Evolutionary conservation across 2,797 vertebrate genomes (phyloP).

Genomic region (Pteropus rufus): DNA sequence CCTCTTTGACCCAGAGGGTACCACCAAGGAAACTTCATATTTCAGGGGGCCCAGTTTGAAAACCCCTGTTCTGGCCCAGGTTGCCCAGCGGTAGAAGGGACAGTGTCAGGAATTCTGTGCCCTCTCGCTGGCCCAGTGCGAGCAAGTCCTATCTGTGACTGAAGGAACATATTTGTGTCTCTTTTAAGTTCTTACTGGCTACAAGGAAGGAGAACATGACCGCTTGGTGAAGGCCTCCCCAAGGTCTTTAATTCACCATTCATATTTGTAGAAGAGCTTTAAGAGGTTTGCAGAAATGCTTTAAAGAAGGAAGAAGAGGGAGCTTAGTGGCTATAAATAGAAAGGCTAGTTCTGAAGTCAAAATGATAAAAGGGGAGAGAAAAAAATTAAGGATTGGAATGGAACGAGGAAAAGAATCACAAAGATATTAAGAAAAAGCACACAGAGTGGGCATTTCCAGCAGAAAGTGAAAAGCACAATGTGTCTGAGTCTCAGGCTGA

Average conservation of each 20-base stretch:
- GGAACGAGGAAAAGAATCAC: not conserved
- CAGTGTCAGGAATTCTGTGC: not conserved
- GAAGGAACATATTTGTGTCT: not conserved
- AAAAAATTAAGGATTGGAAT: not conserved
- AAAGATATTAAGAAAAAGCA: not conserved
- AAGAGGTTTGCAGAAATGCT: conserved; percentile 45
- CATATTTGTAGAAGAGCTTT: conserved; percentile 1
- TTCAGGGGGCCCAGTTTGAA: not conserved
- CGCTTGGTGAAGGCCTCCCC: not conserved
- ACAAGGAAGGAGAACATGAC: not conserved
- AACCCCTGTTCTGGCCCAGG: not conserved
- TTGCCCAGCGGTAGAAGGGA: not conserved
- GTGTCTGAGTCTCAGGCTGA: not conserved
- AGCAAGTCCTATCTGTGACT: not conserved
- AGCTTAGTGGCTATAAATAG: conserved; percentile 46
- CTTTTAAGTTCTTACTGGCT: not conserved
- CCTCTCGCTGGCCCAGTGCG: not conserved
- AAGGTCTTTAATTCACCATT: not conserved
- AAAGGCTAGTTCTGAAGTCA: conserved; percentile 48
- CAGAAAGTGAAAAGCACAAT: not conserved
- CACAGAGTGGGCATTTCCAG: not conserved
- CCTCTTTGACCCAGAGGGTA: not conserved
- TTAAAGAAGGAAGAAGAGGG: conserved; percentile 28
- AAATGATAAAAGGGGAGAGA: conserved; percentile 21
- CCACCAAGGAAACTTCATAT: not conserved